These are phyloP conservation scores for Sebastes hopkinsi DNA, from an alignment of 2,797 vertebrate species.

Conservation along the genomic window DNA sequence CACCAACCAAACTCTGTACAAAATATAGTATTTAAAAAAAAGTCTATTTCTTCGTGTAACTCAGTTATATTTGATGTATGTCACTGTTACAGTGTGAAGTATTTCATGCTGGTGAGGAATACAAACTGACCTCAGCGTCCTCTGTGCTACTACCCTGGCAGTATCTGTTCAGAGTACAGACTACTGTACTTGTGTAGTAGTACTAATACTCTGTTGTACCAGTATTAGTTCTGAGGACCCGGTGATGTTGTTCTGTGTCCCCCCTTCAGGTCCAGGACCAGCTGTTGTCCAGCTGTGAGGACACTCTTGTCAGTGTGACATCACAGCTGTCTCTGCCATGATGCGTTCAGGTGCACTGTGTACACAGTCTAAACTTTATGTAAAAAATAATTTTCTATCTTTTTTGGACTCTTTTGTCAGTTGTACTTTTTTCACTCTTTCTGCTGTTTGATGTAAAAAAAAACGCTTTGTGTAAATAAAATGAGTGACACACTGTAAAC, in stretches of 20 bases:
- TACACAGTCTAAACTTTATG: constrained; percentile 15
- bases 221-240: not conserved
- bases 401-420: constrained; percentile 32
- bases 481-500: not conserved
- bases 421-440: constrained; percentile 65
- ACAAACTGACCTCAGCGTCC: not conserved
- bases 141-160: not conserved
- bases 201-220: not conserved
- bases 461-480: constrained; percentile 50
- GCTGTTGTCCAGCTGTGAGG: not conserved
- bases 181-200: not conserved
- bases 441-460: constrained; percentile 27
- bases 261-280: constrained; percentile 27
- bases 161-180: not conserved
- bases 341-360: constrained; percentile 53
- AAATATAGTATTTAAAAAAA: not conserved
- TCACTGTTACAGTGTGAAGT: not conserved
- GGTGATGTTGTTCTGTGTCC: not conserved
- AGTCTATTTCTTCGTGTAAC: not conserved
- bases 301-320: not conserved
- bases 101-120: not conserved
- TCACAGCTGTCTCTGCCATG: constrained; percentile 5
- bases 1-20: not conserved
- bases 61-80: not conserved
- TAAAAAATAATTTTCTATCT: constrained; percentile 45